phyloP scores from a whole-genome alignment of 1,140 invertebrate genomes.

The Anthonomus grandis region DNA sequence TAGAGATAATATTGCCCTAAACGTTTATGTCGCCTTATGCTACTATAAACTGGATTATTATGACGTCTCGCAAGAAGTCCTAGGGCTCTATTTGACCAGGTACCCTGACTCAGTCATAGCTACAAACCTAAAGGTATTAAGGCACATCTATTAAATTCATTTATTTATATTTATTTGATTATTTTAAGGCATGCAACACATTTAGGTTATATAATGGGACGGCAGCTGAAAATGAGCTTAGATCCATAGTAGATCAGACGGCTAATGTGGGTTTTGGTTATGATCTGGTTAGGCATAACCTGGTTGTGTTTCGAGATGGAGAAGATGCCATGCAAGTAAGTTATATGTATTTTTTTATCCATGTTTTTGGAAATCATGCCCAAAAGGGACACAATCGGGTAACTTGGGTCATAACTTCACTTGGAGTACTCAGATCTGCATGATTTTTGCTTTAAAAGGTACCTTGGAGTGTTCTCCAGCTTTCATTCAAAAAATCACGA shows the following conservation, averaged over 20 bases:
- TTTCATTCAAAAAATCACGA: no score
- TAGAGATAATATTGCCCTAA: conserved; percentile 89
- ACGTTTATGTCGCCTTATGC: conserved; percentile 96
- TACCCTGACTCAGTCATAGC: conserved; percentile 93
- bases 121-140: conserved; percentile 84
- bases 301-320: conserved; percentile 93
- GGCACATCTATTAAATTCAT: background rate
- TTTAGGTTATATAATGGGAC: conserved; percentile 88
- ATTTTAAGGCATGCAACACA: conserved; percentile 45
- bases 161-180: background rate
- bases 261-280: conserved; percentile 83
- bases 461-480: no score
- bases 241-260: conserved; percentile 74
- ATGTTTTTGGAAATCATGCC: no score
- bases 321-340: conserved; percentile 82
- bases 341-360: background rate
- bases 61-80: conserved; percentile 89
- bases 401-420: no score
- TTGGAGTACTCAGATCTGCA: no score
- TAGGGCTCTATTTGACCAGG: conserved; percentile 89
- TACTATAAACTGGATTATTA: conserved; percentile 97
- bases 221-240: conserved; percentile 84
- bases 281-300: conserved; percentile 92
- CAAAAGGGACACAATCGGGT: no score
- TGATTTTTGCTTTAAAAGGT: no score